A percentile compares a stretch with the other conserved stretches of the same genome.
These are phyloP conservation scores for Trogon surrucura DNA, from an alignment of 2,113 vertebrate species.

Conservation along the genomic window DNA sequence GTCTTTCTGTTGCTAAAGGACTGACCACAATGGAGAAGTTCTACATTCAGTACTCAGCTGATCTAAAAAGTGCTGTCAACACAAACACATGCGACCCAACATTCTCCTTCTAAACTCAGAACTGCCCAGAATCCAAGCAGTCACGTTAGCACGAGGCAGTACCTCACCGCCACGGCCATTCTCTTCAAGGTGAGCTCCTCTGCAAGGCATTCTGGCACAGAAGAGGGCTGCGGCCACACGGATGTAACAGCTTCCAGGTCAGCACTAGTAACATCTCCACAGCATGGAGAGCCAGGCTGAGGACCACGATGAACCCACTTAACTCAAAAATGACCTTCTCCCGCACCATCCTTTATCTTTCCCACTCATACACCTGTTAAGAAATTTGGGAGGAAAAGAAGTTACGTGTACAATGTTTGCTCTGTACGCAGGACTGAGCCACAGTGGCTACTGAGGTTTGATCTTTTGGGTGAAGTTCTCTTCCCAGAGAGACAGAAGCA, in stretches of 20 bases:
- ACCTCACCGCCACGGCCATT: background rate
- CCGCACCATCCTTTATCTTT: background rate
- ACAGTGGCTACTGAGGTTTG: background rate
- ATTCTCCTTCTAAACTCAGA: background rate
- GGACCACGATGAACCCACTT: background rate
- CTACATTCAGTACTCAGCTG: background rate
- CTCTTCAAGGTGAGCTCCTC: background rate
- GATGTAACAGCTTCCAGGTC: background rate
- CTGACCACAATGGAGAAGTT: background rate
- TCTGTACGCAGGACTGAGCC: background rate
- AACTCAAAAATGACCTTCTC: background rate
- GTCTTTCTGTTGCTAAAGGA: background rate
- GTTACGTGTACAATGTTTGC: fast-evolving
- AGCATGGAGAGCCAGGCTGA: background rate
- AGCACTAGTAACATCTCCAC: background rate
- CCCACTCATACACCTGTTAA: background rate
- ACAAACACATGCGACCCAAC: background rate
- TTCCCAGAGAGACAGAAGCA: background rate
- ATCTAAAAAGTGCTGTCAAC: background rate
- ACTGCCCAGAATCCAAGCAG: background rate
- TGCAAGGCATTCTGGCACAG: background rate
- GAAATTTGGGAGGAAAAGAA: background rate
- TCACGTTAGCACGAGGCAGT: background rate
- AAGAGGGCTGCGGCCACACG: background rate
- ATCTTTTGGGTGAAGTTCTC: background rate